Evolutionary conservation across 2,113 vertebrate genomes (phyloP).

Genomic region (Mormyrus lacerda): DNA sequence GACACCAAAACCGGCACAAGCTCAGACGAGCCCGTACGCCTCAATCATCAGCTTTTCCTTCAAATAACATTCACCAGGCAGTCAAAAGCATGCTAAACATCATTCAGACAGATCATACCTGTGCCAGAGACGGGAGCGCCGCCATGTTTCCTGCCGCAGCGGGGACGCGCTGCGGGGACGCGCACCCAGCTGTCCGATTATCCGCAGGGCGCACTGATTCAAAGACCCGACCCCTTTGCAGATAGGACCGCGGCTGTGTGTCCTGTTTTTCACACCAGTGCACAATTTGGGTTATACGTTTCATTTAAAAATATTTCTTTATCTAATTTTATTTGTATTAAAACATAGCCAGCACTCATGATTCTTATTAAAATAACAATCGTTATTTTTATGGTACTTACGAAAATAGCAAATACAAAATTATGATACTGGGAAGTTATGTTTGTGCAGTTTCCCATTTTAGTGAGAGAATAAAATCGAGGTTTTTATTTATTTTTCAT

Average conservation of each 20-base stretch:
- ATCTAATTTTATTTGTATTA: neutral
- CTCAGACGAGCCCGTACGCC: neutral
- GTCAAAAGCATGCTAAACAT: neutral
- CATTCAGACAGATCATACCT: conserved; percentile 56
- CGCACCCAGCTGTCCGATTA: conserved; percentile 28
- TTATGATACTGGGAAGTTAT: neutral
- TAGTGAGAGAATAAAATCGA: neutral
- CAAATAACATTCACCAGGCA: neutral
- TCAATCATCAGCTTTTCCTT: neutral
- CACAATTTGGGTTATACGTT: neutral
- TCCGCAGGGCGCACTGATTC: neutral
- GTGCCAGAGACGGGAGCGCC: conserved; percentile 75
- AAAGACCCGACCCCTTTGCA: neutral
- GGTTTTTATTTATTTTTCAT: neutral
- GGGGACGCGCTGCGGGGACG: conserved; percentile 45
- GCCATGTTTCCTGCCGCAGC: conserved; percentile 81
- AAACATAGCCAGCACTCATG: neutral
- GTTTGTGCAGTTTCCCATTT: neutral
- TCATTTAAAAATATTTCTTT: neutral
- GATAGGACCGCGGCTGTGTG: neutral
- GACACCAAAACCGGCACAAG: neutral
- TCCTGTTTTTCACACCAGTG: neutral
- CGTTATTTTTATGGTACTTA: neutral
- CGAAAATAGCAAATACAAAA: neutral
- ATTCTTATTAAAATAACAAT: neutral